These are phyloP conservation scores for Melozone crissalis DNA, from an alignment of 2,113 vertebrate species.

Conservation along the genomic window DNA sequence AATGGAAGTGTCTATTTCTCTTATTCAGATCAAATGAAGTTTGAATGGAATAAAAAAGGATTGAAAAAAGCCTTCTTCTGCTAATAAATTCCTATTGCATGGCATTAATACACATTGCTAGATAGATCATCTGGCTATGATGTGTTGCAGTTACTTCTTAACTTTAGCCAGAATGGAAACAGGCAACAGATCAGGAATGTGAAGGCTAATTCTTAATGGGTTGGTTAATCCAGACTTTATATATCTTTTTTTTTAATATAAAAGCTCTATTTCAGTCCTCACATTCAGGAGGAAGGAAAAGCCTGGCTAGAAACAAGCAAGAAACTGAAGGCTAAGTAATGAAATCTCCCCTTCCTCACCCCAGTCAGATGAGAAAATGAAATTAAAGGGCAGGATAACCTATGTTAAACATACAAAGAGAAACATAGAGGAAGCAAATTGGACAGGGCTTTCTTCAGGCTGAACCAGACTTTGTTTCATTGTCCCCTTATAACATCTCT, in stretches of 20 bases:
- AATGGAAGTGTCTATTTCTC: neutral
- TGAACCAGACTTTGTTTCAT: neutral
- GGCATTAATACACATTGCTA: neutral
- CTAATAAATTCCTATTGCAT: neutral
- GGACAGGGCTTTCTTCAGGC: neutral
- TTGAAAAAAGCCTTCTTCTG: neutral
- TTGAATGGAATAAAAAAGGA: neutral
- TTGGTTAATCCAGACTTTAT: neutral
- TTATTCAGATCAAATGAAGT: neutral
- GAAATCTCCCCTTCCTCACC: neutral
- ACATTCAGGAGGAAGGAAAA: neutral
- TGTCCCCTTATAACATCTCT: neutral
- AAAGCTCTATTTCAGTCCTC: neutral
- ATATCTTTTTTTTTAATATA: neutral
- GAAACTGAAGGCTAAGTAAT: neutral
- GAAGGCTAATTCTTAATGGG: neutral
- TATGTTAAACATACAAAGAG: neutral
- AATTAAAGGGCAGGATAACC: neutral
- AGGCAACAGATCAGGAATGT: neutral
- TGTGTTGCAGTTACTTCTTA: neutral
- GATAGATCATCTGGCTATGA: neutral
- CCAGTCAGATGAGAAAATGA: neutral
- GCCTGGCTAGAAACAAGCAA: neutral
- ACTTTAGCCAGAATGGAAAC: neutral
- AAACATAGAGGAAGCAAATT: neutral